phyloP scores from a whole-genome alignment of 2,888 invertebrate genomes.

The Caenorhabditis angaria region DNA sequence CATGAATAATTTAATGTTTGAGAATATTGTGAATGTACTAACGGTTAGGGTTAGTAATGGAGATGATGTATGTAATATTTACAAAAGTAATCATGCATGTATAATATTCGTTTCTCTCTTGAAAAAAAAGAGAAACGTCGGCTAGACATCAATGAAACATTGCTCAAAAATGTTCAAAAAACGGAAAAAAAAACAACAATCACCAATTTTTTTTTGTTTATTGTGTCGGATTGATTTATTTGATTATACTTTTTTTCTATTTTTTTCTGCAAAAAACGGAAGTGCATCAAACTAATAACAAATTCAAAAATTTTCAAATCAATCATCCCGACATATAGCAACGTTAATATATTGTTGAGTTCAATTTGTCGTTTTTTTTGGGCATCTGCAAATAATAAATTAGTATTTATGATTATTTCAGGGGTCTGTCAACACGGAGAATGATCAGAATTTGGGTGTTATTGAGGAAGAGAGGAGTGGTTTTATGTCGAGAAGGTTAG shows the following conservation, averaged over 20 bases:
- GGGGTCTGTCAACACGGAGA: slow-evolving; percentile 50
- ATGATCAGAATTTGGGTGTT: slow-evolving; percentile 55
- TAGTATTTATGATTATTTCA: slow-evolving; percentile 13
- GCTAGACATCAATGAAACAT: neutral
- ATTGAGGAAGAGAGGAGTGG: slow-evolving; percentile 58
- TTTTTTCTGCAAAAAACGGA: neutral
- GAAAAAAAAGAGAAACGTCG: too few relatives aligned
- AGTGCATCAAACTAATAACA: neutral
- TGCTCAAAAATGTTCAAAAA: too few relatives aligned
- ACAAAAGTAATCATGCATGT: slow-evolving; percentile 12
- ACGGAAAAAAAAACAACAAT: neutral
- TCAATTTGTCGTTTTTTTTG: slow-evolving; percentile 2
- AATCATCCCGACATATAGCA: neutral
- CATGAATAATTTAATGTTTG: slow-evolving; percentile 15
- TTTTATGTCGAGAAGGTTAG: slow-evolving; percentile 37
- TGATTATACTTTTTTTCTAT: neutral
- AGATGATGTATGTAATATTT: neutral
- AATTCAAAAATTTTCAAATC: slow-evolving; percentile 1
- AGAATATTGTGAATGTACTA: slow-evolving; percentile 34
- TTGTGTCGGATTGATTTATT: neutral
- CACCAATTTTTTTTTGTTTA: neutral
- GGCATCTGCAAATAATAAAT: neutral
- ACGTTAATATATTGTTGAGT: slow-evolving; percentile 7
- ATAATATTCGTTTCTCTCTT: neutral
- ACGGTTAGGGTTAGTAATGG: too few relatives aligned